Evolutionary conservation across 2,113 vertebrate genomes (phyloP).

Genomic region (Lathamus discolor): DNA sequence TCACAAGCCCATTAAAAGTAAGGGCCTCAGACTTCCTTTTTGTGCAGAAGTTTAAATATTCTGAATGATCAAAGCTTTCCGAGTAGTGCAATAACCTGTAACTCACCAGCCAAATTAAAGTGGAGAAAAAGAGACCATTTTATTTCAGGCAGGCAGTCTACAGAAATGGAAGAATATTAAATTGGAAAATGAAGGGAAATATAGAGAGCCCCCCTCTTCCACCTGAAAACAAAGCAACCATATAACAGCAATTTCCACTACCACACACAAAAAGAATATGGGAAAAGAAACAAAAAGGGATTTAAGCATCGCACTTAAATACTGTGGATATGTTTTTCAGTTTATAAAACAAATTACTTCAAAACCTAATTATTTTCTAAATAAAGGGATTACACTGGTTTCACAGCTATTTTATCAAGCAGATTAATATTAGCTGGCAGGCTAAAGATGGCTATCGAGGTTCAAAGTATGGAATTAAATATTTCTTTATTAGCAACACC

Average conservation of each 20-base stretch:
- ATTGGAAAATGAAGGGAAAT: neutral
- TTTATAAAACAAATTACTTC: neutral
- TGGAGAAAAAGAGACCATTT: neutral
- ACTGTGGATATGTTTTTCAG: neutral
- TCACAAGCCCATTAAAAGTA: neutral
- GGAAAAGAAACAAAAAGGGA: neutral
- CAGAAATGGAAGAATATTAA: neutral
- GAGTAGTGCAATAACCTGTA: neutral
- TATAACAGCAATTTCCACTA: neutral
- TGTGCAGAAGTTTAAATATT: neutral
- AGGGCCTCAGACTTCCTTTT: neutral
- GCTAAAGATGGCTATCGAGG: neutral
- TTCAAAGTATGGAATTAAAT: neutral
- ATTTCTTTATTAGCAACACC: neutral
- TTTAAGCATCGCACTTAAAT: neutral
- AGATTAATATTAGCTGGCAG: neutral
- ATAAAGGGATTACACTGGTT: neutral
- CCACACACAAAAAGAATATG: neutral
- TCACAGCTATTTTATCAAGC: neutral
- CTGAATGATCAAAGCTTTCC: slow-evolving; percentile 3
- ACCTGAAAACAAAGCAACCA: neutral
- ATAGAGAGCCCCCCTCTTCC: neutral
- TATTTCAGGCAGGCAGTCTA: neutral
- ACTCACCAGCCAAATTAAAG: neutral
- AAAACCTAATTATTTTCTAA: neutral